phyloP scores from a whole-genome alignment of 2,888 invertebrate genomes.

The Lepetodrilus schrolli region DNA sequence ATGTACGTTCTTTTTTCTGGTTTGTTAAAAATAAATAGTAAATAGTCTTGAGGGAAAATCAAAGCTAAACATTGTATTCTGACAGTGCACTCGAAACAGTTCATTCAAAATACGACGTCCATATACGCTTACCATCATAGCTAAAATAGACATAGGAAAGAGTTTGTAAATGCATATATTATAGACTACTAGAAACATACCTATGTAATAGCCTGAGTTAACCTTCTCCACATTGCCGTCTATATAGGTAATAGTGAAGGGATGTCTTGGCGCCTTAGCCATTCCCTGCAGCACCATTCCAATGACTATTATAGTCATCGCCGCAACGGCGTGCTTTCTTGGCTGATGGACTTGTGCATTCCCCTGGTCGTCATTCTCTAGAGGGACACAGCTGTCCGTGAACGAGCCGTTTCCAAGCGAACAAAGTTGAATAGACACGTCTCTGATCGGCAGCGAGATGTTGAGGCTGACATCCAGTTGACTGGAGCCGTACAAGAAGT shows the following conservation, averaged over 20 bases:
- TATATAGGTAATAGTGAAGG: constrained; percentile 48
- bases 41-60: too few relatives aligned
- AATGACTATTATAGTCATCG: constrained; percentile 44
- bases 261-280: constrained; percentile 47
- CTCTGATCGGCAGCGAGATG: not conserved
- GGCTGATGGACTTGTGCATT: not conserved
- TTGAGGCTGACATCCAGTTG: not conserved
- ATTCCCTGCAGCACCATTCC: constrained; percentile 55
- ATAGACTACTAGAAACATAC: constrained; percentile 29
- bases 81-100: too few relatives aligned
- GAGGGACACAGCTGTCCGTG: not conserved
- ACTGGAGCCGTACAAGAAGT: constrained; percentile 37
- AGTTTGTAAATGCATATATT: too few relatives aligned
- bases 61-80: too few relatives aligned
- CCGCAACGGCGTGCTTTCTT: constrained; percentile 22
- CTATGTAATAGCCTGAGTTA: constrained; percentile 53
- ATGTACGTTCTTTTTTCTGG: too few relatives aligned
- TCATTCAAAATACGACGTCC: too few relatives aligned
- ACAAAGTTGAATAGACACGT: not conserved
- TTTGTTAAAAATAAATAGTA: too few relatives aligned
- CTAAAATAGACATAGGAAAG: too few relatives aligned
- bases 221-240: constrained; percentile 51
- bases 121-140: too few relatives aligned
- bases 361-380: not conserved
- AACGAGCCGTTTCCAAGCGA: not conserved